Evolutionary conservation across 2,888 invertebrate genomes (phyloP).

Genomic region (Masnerella sp.): DNA sequence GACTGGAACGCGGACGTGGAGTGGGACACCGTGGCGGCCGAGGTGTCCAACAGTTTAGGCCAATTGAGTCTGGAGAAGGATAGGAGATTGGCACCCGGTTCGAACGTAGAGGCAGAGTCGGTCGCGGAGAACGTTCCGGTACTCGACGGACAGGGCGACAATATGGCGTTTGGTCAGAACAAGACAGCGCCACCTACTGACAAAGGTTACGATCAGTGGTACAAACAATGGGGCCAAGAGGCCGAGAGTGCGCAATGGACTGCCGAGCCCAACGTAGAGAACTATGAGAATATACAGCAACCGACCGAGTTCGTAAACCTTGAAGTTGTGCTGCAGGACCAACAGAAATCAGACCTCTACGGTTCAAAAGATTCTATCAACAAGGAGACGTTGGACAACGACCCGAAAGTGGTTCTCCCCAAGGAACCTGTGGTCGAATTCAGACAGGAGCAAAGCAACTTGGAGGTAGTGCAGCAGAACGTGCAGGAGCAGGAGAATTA

Average conservation of each 20-base stretch:
- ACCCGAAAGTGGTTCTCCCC: slow-evolving; percentile 63
- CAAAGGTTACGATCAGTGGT: slow-evolving; percentile 74
- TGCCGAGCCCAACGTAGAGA: slow-evolving; percentile 72
- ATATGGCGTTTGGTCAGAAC: no score
- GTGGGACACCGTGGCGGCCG: slow-evolving; percentile 63
- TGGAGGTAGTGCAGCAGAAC: slow-evolving; percentile 70
- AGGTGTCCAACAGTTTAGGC: slow-evolving; percentile 66
- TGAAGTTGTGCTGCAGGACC: slow-evolving; percentile 70
- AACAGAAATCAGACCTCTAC: slow-evolving; percentile 71
- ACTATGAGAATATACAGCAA: slow-evolving; percentile 74
- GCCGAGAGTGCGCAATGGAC: slow-evolving; percentile 63
- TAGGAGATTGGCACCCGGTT: slow-evolving; percentile 13
- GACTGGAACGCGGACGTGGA: slow-evolving; percentile 65
- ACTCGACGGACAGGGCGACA: no score
- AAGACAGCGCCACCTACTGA: slow-evolving; percentile 5
- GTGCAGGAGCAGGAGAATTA: slow-evolving; percentile 73
- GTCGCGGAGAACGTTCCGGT: slow-evolving; percentile 56
- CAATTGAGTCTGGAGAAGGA: slow-evolving; percentile 68
- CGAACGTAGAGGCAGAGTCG: slow-evolving; percentile 10
- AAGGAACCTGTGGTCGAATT: slow-evolving; percentile 61
- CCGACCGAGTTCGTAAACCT: slow-evolving; percentile 72
- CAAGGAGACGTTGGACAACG: slow-evolving; percentile 74
- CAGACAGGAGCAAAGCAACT: slow-evolving; percentile 69
- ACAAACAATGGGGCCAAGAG: slow-evolving; percentile 67
- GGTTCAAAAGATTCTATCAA: slow-evolving; percentile 74